Base-by-base conservation (phyloP, 1,140 invertebrate species). In the Chlorops oryzae region DNA sequence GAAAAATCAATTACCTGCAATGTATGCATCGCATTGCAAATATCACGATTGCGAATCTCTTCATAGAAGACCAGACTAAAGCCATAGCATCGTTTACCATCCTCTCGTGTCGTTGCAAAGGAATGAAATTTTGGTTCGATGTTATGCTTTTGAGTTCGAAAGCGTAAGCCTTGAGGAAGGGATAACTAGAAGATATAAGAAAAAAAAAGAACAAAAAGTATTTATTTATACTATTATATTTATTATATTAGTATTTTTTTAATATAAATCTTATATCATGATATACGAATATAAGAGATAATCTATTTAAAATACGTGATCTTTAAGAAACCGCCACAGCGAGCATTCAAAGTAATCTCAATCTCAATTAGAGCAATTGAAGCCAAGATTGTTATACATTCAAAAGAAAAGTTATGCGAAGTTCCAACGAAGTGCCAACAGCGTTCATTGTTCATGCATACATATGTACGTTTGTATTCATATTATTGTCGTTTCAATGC, bases 1-100 rank as follows among this genome's bases (percentile, higher is more conserved):
- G 5, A 32, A 37, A 49, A 18, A 37, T n/a, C n/a, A 49, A 10
- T 56, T 72, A 86, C 84, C 75, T 95, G 92, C 42, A 97, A 77
- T 6, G 92, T 94, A 73, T 95, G 90, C 83, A 98, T 93, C 28
- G 93, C 92, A 56, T 83, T 86, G 70, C 91, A 93, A 57, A 97
- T 94, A 70, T 93, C 89, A 41, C 82, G 79, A 71, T 93, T 92
- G 42, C 83, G 82, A 55, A 96, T 91, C 77, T 95, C 89, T 76
- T 99, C 96, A 77, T 90, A 97, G 73, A 98, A 98, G 12, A 93
- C 85, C 50, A 93, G 81, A 59, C 90, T 91, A 66, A 93, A 94
- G 32, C 96, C 96, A 79, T 94, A 96, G 43, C 85, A 86, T 58
- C 92, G 79, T 52, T 86, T 86, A 38, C 96, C 96, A 82, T 98